Base-by-base conservation (phyloP, 30 jellyfish, hydroid and myxozoan species). In the Aurelia aurita complex sp. Pacific region DNA sequence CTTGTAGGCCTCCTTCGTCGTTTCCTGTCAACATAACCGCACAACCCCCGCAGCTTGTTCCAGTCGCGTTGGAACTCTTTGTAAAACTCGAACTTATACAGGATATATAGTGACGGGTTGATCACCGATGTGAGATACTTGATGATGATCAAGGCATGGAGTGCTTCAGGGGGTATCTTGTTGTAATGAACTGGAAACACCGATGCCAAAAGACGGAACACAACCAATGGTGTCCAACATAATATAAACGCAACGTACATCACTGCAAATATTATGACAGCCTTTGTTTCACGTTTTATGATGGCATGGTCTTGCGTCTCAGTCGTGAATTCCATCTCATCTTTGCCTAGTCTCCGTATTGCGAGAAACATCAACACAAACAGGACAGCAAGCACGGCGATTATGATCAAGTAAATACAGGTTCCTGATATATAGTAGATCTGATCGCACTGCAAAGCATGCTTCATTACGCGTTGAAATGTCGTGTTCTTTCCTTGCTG, bases 191-290 rank as follows among this genome's bases (percentile, higher is more conserved):
- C 63, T 50, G 74, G 85, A 46, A 86, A 76, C 18, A 60, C 95
- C 6, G 82, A 65, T 10, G 72, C 82, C n/a, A 86, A 46, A 46
- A 86, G 54, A 34, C 95, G 95, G 42, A 86, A 35, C 12, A 76
- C 51, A 75, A 86, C 82, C n/a, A 86, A 80, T 64, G 95, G 95
- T 61, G 95, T 75, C 95, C 95, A 86, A 60, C 95, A 86, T 34
- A 86, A 17, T 29, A 86, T 73, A 79, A 86, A 86, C 42, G 82
- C 85, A 35, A 75, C 17, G 63, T 60, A 86, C 95, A 86, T 86
- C 32, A 76, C 89, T 40, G 85, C 87, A 53, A 86, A 86, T 6
- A 86, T 35, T 11, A 86, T 68, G 52, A 86, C 86, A 11, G 95
- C 95, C 52, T 76, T 76, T 14, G 76, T 80, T 68, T 86, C 95